Percentiles rank a stretch among this genome's conserved stretches.
Evolutionary conservation across 2,113 vertebrate species (phyloP).

Genomic region (Canis aureus): DNA sequence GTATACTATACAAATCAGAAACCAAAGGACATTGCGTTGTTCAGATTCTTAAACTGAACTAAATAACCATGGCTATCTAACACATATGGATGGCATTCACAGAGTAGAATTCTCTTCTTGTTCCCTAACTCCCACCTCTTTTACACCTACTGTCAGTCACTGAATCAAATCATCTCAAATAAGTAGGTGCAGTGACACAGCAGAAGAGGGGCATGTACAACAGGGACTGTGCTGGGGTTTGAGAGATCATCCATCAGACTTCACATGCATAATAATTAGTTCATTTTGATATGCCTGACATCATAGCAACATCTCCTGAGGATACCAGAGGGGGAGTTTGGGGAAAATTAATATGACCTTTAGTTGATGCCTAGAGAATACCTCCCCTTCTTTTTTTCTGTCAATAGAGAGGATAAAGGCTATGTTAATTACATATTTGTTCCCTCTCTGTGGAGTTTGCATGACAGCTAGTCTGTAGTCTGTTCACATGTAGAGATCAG

Average conservation of each 20-base stretch:
- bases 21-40: not conserved
- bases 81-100: not conserved
- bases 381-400: not conserved
- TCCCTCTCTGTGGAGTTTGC: not conserved
- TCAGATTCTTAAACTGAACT: not conserved
- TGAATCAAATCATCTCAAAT: slow-evolving; percentile 29
- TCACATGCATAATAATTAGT: slow-evolving; percentile 62
- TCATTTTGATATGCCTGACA: slow-evolving; percentile 52
- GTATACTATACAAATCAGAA: not conserved
- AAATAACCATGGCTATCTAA: not conserved
- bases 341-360: slow-evolving; percentile 64
- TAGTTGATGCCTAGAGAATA: slow-evolving; percentile 46
- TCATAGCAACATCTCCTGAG: slow-evolving; percentile 52
- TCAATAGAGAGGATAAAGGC: not conserved
- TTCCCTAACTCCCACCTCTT: not conserved
- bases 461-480: not conserved
- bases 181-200: slow-evolving; percentile 53
- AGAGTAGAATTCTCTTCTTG: not conserved
- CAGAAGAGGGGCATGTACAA: not conserved
- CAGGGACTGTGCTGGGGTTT: not conserved
- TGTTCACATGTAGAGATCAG: not conserved
- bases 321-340: not conserved
- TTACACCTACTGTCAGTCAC: slow-evolving; percentile 42
- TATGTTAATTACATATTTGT: slow-evolving; percentile 56
- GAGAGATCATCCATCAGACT: slow-evolving; percentile 22